Conservation (phyloP, 2,113 vertebrate genomes). For the Tychaedon coryphoeus region DNA sequence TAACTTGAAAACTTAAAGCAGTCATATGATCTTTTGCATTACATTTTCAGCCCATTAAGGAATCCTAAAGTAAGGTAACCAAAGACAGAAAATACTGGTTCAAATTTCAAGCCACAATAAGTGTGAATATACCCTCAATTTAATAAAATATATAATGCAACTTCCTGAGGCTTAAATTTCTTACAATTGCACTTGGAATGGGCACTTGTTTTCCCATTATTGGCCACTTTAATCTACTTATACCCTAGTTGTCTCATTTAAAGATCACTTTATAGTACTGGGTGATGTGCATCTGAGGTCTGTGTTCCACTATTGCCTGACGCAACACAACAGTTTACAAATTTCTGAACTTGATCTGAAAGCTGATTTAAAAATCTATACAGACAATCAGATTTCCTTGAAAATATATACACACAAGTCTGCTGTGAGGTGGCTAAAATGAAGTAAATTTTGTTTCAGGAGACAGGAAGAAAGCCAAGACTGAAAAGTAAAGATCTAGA, state of each 20-base stretch:
- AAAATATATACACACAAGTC: conserved; percentile 93
- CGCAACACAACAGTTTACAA: conserved; percentile 88
- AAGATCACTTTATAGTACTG: conserved; percentile 82
- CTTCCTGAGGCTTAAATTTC: conserved; percentile 94
- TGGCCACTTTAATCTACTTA: conserved; percentile 93
- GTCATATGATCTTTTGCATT: conserved; percentile 86
- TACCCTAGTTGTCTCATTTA: conserved; percentile 79
- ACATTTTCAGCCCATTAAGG: conserved; percentile 88
- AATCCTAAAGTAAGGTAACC: conserved; percentile 89
- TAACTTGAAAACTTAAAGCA: conserved; percentile 86
- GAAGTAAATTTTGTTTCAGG: conserved; percentile 87
- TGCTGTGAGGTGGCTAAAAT: conserved; percentile 89
- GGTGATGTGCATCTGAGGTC: conserved; percentile 75
- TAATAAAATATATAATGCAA: conserved; percentile 96
- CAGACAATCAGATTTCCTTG: conserved; percentile 86
- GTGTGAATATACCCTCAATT: conserved; percentile 97
- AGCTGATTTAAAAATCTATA: conserved; percentile 93
- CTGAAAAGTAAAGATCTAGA: conserved; percentile 78
- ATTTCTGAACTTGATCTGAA: conserved; percentile 89
- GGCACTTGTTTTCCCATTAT: conserved; percentile 90
- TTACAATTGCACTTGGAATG: conserved; percentile 86
- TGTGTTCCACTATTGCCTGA: conserved; percentile 72
- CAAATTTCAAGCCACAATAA: conserved; percentile 88
- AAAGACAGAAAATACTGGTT: conserved; percentile 95
- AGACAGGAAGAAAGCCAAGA: conserved; percentile 86